phyloP scores from a whole-genome alignment of 2,113 vertebrate species.

The Andinoacara biseriatus region DNA sequence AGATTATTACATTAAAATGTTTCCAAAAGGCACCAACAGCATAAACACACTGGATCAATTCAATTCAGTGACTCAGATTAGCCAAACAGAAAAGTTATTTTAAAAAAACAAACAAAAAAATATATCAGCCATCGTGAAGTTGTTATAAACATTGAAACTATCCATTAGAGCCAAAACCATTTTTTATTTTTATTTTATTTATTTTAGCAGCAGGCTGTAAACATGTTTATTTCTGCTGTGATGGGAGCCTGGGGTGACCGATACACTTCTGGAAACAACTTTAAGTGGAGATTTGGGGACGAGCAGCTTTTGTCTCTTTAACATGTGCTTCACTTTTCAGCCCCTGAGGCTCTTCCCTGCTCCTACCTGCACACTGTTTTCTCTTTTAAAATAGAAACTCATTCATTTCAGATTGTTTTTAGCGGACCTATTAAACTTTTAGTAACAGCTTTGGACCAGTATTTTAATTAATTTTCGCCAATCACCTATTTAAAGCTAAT shows the following conservation, averaged over 20 bases:
- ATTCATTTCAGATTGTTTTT: neutral
- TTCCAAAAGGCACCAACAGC: neutral
- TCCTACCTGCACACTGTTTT: neutral
- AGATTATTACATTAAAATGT: neutral
- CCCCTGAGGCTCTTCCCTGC: neutral
- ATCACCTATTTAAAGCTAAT: neutral
- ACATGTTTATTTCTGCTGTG: too few species aligned
- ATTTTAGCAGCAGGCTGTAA: too few species aligned
- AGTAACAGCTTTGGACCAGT: neutral
- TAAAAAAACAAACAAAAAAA: too few species aligned
- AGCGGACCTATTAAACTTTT: neutral
- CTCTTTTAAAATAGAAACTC: neutral
- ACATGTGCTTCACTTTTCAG: neutral
- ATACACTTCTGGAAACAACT: too few species aligned
- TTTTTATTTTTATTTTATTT: too few species aligned
- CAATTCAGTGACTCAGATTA: too few species aligned
- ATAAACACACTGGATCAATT: too few species aligned
- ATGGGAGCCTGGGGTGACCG: too few species aligned
- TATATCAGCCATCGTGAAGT: too few species aligned
- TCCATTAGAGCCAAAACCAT: too few species aligned
- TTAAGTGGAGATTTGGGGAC: neutral
- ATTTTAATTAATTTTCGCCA: neutral
- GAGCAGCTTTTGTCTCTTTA: neutral
- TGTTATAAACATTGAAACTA: too few species aligned
- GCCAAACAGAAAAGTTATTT: too few species aligned